phyloP scores from a whole-genome alignment of 1,140 invertebrate genomes.

The Drosophila bocqueti region DNA sequence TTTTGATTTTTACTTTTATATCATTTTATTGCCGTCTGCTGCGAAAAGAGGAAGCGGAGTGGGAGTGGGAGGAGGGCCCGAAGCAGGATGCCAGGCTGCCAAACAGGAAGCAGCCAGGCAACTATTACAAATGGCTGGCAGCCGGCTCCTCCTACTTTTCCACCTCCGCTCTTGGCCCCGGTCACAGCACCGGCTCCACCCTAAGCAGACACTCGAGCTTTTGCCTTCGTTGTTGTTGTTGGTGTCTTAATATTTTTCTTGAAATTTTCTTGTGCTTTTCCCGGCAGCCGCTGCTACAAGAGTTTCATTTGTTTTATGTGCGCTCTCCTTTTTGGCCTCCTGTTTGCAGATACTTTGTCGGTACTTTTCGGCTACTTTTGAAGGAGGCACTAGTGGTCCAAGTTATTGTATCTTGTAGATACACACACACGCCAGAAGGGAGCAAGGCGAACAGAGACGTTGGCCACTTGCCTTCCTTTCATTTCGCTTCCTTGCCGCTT shows the following conservation, averaged over 20 bases:
- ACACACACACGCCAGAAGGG: constrained; percentile 44
- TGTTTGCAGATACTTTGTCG: constrained; percentile 83
- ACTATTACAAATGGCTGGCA: constrained; percentile 79
- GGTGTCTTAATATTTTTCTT: constrained; percentile 79
- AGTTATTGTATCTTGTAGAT: constrained; percentile 84
- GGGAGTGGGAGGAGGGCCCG: background rate
- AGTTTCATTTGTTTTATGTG: constrained; percentile 82
- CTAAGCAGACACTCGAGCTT: constrained; percentile 63
- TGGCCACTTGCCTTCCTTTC: constrained; percentile 46
- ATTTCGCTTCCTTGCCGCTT: constrained; percentile 21
- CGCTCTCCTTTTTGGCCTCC: constrained; percentile 74
- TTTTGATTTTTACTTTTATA: constrained; percentile 75
- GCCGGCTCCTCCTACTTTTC: constrained; percentile 26
- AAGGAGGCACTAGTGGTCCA: constrained; percentile 73
- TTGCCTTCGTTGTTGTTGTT: constrained; percentile 58
- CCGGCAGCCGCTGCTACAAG: constrained; percentile 63
- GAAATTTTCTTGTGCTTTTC: constrained; percentile 82
- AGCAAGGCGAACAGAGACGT: constrained; percentile 31
- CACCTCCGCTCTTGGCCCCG: constrained; percentile 2
- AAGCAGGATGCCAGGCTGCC: constrained; percentile 51
- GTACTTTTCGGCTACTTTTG: constrained; percentile 81
- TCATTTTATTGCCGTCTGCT: constrained; percentile 67
- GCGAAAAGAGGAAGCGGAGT: background rate
- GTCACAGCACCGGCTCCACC: background rate
- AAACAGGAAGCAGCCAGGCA: constrained; percentile 56